Evolutionary conservation across 2,113 vertebrate genomes (phyloP), one percentile per base, ranked within the genome.

Genomic region (Dermatemys mawii): DNA sequence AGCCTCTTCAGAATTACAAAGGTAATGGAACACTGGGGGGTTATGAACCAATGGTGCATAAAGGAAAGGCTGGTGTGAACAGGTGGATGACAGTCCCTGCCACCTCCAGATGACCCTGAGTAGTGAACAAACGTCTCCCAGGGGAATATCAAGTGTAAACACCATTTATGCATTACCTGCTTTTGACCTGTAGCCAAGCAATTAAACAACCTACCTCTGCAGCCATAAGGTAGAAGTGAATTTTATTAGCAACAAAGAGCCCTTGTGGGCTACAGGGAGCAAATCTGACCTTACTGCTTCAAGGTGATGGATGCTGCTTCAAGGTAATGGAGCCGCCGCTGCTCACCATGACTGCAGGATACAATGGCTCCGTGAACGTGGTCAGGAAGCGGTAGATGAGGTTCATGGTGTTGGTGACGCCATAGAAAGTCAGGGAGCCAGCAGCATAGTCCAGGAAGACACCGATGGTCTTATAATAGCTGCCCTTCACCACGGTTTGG

Each of bases 301-400:
- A 53, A 53, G 51, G 51, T 53, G 22, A 53, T 1, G 94, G 86
- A 51, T 48, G 82, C 79, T 87, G 96, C 93, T 84, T 95, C 85
- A 98, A 90, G 12, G 94, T 96, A 87, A 95, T 46, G 2, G 93
- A 93, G 35, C 94, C 82, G 7, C 96, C 92, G 26, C 97, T 94
- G 90, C 97, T 93, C 81, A 97, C 96, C 97, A 95, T 97, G 81
- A 95, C 91, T 1, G 97, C 96, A 3, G 97, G 97, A 90, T 94
- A 96, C 11, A 97, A 89, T 2, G 96, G 97, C 84, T 97, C 93
- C 1, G 93, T 95, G 93, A 97, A 97, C 44, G 93, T 32, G 83
- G 87, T 86, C 16, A 96, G 96, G 90, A 96, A 96, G 67, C 95
- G 95, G 54, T 96, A 97, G 75, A 97, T 82, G n/a, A 97, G 96